phyloP scores from a whole-genome alignment of 1,140 invertebrate genomes.

The Metopolophium dirhodum region DNA sequence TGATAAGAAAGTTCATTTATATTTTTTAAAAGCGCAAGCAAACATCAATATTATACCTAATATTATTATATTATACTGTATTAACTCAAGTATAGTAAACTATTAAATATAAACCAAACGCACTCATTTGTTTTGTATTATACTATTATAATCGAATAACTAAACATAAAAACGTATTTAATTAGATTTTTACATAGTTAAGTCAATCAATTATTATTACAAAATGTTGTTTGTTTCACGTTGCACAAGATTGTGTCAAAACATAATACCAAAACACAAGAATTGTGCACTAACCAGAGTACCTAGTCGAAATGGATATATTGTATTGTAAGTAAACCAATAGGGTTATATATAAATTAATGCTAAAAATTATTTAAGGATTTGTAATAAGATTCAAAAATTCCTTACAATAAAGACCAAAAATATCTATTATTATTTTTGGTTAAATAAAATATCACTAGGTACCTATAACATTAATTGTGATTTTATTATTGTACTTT shows the following conservation, averaged over 20 bases:
- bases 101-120: neutral
- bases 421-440: neutral
- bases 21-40: neutral
- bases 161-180: neutral
- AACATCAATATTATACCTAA: neutral
- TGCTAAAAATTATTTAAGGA: neutral
- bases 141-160: neutral
- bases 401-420: neutral
- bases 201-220: neutral
- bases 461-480: neutral
- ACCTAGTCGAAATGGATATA: constrained; percentile 63
- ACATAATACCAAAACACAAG: constrained; percentile 36
- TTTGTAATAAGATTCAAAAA: neutral
- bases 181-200: neutral
- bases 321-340: constrained; percentile 65
- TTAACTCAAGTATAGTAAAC: neutral
- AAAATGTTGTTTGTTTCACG: constrained; percentile 43
- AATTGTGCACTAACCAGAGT: constrained; percentile 37
- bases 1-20: constrained; percentile 27
- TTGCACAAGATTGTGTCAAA: constrained; percentile 46
- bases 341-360: neutral
- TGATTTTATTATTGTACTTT: neutral
- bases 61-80: too few relatives aligned
- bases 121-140: neutral
- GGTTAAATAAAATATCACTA: neutral